phyloP scores from a whole-genome alignment of 2,888 invertebrate genomes.

The Globia sparganii region DNA sequence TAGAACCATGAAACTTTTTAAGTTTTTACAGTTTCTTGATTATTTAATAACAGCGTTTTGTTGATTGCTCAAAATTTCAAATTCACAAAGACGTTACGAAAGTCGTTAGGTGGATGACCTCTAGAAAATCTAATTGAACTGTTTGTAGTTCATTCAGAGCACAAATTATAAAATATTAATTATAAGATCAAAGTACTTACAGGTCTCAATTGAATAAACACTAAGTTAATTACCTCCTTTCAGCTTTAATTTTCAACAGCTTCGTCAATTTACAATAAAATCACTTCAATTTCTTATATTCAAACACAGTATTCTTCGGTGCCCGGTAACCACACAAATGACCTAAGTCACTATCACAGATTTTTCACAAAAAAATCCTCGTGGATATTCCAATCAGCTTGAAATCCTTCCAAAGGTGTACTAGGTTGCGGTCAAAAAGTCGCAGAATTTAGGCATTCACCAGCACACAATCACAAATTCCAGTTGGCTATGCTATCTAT shows the following conservation, averaged over 20 bases:
- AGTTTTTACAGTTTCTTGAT: background rate
- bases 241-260: conserved; percentile 60
- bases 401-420: conserved; percentile 71
- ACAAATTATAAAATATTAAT: background rate
- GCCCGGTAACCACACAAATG: conserved; percentile 65
- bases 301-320: conserved; percentile 69
- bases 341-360: conserved; percentile 79
- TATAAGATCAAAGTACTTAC: conserved; percentile 56
- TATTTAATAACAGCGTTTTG: too few species aligned
- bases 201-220: conserved; percentile 34
- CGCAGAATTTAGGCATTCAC: conserved; percentile 78
- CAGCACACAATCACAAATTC: conserved; percentile 81
- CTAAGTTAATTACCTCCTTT: conserved; percentile 41
- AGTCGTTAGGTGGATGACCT: conserved; percentile 27
- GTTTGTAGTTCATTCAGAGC: background rate
- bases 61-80: conserved; percentile 8
- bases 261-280: conserved; percentile 59
- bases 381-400: conserved; percentile 67
- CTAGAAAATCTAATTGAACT: conserved; percentile 2
- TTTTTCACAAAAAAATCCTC: conserved; percentile 72
- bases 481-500: conserved; percentile 77
- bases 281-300: conserved; percentile 62
- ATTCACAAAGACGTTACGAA: conserved; percentile 11
- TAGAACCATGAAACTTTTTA: too few species aligned
- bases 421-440: conserved; percentile 81